Evolutionary conservation across 64 coral and sea anemone genomes (phyloP).

Genomic region (Actinia equina): DNA sequence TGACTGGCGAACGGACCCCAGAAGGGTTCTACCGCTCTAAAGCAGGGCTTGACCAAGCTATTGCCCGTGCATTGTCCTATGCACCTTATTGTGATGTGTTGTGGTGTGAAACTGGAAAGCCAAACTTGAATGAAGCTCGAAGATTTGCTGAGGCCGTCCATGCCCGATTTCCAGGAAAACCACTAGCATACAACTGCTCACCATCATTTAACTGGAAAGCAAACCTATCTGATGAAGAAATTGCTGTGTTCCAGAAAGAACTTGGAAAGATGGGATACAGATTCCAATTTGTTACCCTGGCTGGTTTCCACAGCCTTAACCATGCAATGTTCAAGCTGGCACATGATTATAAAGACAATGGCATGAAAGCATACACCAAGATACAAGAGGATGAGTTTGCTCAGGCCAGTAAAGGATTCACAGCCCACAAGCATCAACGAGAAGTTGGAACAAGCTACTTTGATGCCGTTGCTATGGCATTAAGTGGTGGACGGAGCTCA

Average conservation of each 20-base stretch:
- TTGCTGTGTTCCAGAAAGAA: conserved; percentile 90
- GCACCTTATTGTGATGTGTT: conserved; percentile 96
- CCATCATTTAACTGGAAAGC: conserved; percentile 99
- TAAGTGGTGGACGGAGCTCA: conserved; percentile 92
- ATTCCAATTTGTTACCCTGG: conserved; percentile 97
- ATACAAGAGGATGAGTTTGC: conserved; percentile 99
- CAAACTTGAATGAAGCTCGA: conserved; percentile 92
- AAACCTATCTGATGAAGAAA: conserved; percentile 86
- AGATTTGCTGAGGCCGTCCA: conserved; percentile 94
- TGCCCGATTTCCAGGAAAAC: conserved; percentile 92
- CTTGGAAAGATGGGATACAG: conserved; percentile 91
- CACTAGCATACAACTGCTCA: conserved; percentile 95
- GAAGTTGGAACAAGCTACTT: conserved; percentile 97
- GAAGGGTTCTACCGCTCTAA: conserved; percentile 89
- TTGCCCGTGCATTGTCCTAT: conserved; percentile 87
- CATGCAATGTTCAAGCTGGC: conserved; percentile 99
- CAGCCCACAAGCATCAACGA: conserved; percentile 96
- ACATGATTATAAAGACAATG: conserved; percentile 73
- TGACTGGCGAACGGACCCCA: conserved; percentile 91
- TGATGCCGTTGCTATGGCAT: conserved; percentile 88
- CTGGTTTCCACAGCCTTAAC: conserved; percentile 92
- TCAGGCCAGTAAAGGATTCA: conserved; percentile 87
- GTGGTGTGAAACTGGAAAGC: conserved; percentile 98
- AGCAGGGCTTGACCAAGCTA: conserved; percentile 90
- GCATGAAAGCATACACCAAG: conserved; percentile 93